These are phyloP conservation scores for Catagonus wagneri DNA, from an alignment of 2,113 vertebrate species.

Conservation along the genomic window DNA sequence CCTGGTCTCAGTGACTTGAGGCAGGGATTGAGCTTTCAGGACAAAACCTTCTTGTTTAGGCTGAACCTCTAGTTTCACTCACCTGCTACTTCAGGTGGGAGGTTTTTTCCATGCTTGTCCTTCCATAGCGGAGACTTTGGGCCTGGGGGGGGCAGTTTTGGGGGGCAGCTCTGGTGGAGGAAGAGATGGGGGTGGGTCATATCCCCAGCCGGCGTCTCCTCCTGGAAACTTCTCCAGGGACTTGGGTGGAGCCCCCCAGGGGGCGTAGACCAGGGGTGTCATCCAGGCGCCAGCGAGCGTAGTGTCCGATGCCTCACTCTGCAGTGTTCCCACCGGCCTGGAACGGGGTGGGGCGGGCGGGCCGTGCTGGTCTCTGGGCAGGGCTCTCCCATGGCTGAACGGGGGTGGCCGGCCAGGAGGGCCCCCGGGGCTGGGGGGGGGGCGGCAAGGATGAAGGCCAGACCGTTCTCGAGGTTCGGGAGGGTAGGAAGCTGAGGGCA, in stretches of 20 bases:
- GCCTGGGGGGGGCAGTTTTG: no score
- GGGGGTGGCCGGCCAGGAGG: neutral
- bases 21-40: neutral
- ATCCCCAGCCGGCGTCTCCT: neutral
- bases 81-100: neutral
- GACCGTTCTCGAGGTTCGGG: no score
- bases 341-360: neutral
- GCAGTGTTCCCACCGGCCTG: no score
- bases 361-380: no score
- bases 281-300: neutral
- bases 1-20: neutral
- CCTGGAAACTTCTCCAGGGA: no score
- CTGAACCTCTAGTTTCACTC: neutral
- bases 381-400: neutral
- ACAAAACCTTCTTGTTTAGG: neutral
- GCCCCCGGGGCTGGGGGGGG: neutral
- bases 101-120: neutral
- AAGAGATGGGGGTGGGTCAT: neutral
- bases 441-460: neutral
- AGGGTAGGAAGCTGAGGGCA: neutral
- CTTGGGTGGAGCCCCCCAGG: neutral
- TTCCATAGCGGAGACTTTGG: neutral
- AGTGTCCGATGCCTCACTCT: neutral
- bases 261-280: neutral
- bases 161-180: neutral